These are phyloP conservation scores for Chondrilla cf. caribensis DNA, from an alignment of 37 sponge, comb jelly and placozoan genomes.

Conservation along the genomic window DNA sequence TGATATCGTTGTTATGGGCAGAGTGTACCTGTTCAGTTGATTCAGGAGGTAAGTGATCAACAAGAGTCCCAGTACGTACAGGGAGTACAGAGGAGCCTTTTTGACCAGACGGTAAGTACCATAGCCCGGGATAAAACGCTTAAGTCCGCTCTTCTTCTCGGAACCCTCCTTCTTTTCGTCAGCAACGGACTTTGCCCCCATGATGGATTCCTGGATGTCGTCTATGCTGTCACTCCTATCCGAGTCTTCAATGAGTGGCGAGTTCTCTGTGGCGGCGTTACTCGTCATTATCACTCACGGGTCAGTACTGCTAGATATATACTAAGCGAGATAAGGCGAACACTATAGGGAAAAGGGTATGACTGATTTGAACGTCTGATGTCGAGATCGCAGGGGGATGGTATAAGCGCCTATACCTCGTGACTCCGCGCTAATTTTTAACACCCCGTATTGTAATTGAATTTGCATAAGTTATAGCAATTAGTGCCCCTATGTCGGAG, in stretches of 20 bases:
- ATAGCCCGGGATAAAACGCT: slow-evolving; percentile 55
- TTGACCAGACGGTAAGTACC: slow-evolving; percentile 26
- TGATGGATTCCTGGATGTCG: not conserved
- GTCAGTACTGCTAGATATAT: no score
- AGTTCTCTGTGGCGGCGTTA: not conserved
- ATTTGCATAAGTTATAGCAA: no score
- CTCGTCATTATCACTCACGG: not conserved
- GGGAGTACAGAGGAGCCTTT: slow-evolving; percentile 28
- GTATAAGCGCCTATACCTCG: no score
- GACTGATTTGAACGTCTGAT: no score
- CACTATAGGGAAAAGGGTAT: no score
- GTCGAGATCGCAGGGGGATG: no score
- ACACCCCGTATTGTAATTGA: no score
- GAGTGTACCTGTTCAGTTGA: slow-evolving; percentile 84
- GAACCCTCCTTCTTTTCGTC: not conserved
- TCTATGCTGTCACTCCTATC: not conserved
- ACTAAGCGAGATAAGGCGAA: no score
- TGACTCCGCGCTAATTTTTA: no score
- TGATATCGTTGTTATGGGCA: slow-evolving; percentile 60
- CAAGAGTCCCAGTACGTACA: slow-evolving; percentile 60
- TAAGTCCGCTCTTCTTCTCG: not conserved
- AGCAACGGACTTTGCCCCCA: no score
- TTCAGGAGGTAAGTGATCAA: slow-evolving; percentile 76
- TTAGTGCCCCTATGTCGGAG: no score
- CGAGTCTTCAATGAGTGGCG: not conserved